phyloP scores from a whole-genome alignment of 2,888 invertebrate genomes.

The Beris chalybata region DNA sequence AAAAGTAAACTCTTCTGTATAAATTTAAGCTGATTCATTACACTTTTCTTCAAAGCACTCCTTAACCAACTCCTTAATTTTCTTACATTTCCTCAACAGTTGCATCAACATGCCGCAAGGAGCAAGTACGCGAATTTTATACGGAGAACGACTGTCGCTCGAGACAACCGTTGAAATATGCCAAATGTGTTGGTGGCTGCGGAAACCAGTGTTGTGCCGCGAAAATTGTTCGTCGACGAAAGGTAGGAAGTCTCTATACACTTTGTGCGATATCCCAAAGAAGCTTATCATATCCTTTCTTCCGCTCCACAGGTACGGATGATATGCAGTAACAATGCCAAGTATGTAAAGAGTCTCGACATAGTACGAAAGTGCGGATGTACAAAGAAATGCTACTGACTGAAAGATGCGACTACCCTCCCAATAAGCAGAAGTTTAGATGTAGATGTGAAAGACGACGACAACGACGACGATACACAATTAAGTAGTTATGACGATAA shows the following conservation, averaged over 20 bases:
- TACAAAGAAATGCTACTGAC: slow-evolving; percentile 85
- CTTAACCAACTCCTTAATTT: no score
- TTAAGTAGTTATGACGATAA: slow-evolving; percentile 47
- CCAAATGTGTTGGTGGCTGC: slow-evolving; percentile 81
- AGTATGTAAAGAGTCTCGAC: slow-evolving; percentile 94
- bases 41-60: no score
- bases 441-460: slow-evolving; percentile 45
- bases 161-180: slow-evolving; percentile 86
- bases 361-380: slow-evolving; percentile 96
- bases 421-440: slow-evolving; percentile 55
- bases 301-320: slow-evolving; percentile 70
- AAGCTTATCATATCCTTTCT: slow-evolving; percentile 37
- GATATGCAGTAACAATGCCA: slow-evolving; percentile 88
- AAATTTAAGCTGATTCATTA: no score
- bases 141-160: slow-evolving; percentile 91
- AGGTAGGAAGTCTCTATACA: slow-evolving; percentile 63
- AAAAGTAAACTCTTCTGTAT: no score
- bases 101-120: slow-evolving; percentile 83
- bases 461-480: slow-evolving; percentile 41
- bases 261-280: neutral
- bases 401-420: slow-evolving; percentile 65
- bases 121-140: slow-evolving; percentile 87
- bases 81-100: slow-evolving; percentile 45
- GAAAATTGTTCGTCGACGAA: slow-evolving; percentile 88
- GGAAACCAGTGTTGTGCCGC: slow-evolving; percentile 87